These are phyloP conservation scores for Picathartes gymnocephalus DNA, from an alignment of 2,113 vertebrate species.

Conservation along the genomic window DNA sequence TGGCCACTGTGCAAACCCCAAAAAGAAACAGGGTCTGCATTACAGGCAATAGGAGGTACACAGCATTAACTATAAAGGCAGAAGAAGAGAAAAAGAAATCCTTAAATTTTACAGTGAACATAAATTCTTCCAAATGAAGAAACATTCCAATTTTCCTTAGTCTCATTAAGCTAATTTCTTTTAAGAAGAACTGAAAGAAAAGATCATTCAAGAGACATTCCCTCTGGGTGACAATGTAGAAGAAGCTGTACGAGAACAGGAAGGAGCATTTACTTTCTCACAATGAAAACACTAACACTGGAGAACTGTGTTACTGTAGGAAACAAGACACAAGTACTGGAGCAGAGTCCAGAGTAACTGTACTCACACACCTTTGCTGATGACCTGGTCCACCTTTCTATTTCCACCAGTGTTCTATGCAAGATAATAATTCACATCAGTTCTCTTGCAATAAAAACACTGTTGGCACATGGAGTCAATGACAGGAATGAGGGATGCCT, in stretches of 20 bases:
- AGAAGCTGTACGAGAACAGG: neutral
- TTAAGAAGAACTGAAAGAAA: neutral
- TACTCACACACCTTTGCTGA: neutral
- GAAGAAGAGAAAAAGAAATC: neutral
- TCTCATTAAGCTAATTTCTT: neutral
- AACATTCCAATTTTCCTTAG: neutral
- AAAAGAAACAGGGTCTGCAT: neutral
- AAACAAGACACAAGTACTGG: neutral
- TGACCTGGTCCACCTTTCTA: neutral
- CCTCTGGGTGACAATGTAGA: neutral
- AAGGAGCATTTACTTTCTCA: neutral
- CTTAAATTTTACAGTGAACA: neutral
- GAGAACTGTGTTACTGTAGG: neutral
- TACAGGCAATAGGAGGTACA: neutral
- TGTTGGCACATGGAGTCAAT: neutral
- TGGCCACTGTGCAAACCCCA: neutral
- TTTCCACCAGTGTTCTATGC: neutral
- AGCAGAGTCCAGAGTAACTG: neutral
- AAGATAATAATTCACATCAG: neutral
- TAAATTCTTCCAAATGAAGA: neutral
- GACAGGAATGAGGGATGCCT: neutral
- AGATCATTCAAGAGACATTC: neutral
- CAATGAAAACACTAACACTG: neutral
- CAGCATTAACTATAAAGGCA: neutral
- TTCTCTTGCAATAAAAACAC: neutral